Evolutionary conservation across 2,113 vertebrate genomes (phyloP).

Genomic region (Scartelaos histophorus): DNA sequence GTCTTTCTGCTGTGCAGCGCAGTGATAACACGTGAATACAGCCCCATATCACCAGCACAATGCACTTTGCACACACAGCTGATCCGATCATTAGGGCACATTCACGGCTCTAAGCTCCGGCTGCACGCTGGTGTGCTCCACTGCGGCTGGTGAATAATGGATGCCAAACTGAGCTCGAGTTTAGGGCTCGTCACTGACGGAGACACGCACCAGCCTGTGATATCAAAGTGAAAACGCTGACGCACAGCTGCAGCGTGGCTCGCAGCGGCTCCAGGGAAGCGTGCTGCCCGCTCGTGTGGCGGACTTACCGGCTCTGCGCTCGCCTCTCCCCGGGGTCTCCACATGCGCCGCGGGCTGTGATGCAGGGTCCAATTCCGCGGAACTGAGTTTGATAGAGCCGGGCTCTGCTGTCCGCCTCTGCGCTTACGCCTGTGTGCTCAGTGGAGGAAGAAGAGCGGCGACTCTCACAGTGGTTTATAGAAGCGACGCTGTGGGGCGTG

Average conservation of each 20-base stretch:
- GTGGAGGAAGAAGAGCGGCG: conserved; percentile 31
- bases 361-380: conserved; percentile 41
- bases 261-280: background rate
- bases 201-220: background rate
- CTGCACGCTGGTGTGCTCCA: conserved; percentile 21
- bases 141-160: conserved; percentile 65
- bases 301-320: conserved; percentile 51
- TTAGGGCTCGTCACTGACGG: conserved; percentile 36
- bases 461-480: conserved; percentile 67
- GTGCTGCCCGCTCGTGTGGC: conserved; percentile 4
- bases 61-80: conserved; percentile 45
- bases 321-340: conserved; percentile 3
- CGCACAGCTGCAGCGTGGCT: conserved; percentile 20
- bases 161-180: conserved; percentile 41
- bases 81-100: conserved; percentile 27
- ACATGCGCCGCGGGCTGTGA: conserved; percentile 12
- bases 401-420: background rate
- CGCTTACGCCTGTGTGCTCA: conserved; percentile 6
- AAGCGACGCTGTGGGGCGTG: conserved; percentile 59
- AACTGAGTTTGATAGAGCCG: background rate
- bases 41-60: conserved; percentile 7
- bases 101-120: conserved; percentile 10
- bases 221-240: conserved; percentile 28
- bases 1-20: conserved; percentile 9
- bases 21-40: conserved; percentile 22